Evolutionary conservation across 2,888 invertebrate genomes (phyloP), one percentile per base, ranked within the genome.

Genomic region (Philaethria dido): DNA sequence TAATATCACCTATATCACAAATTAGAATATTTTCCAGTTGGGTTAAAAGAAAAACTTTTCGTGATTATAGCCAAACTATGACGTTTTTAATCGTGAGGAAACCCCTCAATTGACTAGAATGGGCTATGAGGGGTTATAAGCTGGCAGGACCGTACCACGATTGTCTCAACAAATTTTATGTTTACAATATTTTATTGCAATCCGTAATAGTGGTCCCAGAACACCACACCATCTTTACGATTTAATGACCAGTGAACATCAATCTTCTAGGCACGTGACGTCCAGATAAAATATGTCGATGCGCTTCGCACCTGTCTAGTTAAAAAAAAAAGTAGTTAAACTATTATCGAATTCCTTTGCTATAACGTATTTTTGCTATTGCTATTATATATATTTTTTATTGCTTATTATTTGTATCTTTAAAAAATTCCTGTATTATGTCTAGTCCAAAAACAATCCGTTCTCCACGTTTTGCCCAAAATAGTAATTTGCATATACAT

Each of bases 241-340:
- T 57, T 16, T 36, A 66, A 55, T 55, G 65, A 63, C 45, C 22
- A 74, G 73, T 74, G 78, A 77, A 76, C 76, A 78, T 77, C 79
- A 78, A 86, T 88, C 82, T 81, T 63, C 42, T 45, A 42, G 52
- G 59, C 78, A 79, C 80, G 78, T 81, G 83, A 84, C 82, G 78
- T 75, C 82, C 82, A 85, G 81, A 45, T 59, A 50, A 29, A n/a
- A n/a, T n/a, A 44, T 45, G 66, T 60, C 47, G 45, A 74, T 75
- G 62, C 70, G 69, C 70, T 75, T 71, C 75, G 75, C 82, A 84
- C 82, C 82, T 83, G 81, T 68, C 69, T 72, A 68, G 80, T 73
- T 80, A 82, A 76, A 76, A n/a, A n/a, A n/a, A n/a, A n/a, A n/a
- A n/a, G n/a, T n/a, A n/a, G n/a, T n/a, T 78, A 77, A 78, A 78